Conservation (phyloP, 2,888 invertebrate genomes). For the Ichneumoninae sp. region DNA sequence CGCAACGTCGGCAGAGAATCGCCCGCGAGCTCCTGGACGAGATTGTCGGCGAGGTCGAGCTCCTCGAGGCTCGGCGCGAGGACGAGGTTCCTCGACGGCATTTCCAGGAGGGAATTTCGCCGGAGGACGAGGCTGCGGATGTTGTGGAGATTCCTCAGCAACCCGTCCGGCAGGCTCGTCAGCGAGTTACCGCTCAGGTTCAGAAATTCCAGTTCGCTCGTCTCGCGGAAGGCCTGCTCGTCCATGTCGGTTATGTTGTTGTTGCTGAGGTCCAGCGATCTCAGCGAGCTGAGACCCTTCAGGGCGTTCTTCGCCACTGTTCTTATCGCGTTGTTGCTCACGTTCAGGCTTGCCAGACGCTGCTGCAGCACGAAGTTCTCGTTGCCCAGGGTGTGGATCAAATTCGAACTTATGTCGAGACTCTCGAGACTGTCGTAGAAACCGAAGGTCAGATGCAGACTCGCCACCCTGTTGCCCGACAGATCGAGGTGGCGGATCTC, state of each 20-base stretch:
- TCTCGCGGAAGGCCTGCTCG: slow-evolving; percentile 91
- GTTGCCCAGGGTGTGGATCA: slow-evolving; percentile 91
- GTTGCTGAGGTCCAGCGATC: slow-evolving; percentile 90
- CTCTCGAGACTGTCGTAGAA: slow-evolving; percentile 92
- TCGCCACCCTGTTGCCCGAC: slow-evolving; percentile 92
- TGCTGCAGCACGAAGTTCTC: slow-evolving; percentile 92
- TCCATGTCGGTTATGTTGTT: slow-evolving; percentile 92
- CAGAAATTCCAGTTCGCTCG: slow-evolving; percentile 90
- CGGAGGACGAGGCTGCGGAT: slow-evolving; percentile 90
- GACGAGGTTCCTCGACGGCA: slow-evolving; percentile 89
- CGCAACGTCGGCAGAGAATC: slow-evolving; percentile 90
- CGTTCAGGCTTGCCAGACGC: slow-evolving; percentile 90
- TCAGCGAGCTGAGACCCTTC: slow-evolving; percentile 89
- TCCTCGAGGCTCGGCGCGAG: slow-evolving; percentile 89
- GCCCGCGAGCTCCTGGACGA: slow-evolving; percentile 90
- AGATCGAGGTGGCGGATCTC: slow-evolving; percentile 93
- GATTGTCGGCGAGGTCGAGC: slow-evolving; percentile 92
- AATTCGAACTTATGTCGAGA: slow-evolving; percentile 93
- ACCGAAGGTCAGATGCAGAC: slow-evolving; percentile 91
- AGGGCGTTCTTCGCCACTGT: slow-evolving; percentile 91
- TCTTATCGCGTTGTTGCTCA: slow-evolving; percentile 91
- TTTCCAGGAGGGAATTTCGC: slow-evolving; percentile 91
- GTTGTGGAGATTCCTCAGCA: slow-evolving; percentile 89
- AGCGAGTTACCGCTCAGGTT: slow-evolving; percentile 91
- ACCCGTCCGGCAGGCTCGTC: slow-evolving; percentile 89